phyloP scores from a whole-genome alignment of 2,113 vertebrate species.

The Neotoma lepida region DNA sequence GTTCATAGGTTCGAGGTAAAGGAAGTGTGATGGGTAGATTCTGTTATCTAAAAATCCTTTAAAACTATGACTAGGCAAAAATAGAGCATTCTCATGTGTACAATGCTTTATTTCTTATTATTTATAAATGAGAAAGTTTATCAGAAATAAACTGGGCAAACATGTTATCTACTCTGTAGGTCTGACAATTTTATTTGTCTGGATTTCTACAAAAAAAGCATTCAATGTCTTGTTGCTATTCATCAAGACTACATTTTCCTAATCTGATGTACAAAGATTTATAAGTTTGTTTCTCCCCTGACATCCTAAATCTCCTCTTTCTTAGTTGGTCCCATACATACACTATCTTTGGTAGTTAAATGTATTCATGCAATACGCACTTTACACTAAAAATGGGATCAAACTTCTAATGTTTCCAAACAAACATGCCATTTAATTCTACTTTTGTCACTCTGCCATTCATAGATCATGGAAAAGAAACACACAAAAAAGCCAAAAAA shows the following conservation, averaged over 20 bases:
- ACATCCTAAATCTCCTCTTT: conserved; percentile 54
- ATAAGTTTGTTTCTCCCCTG: conserved; percentile 24
- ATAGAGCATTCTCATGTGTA: neutral
- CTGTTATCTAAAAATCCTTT: neutral
- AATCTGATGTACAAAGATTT: conserved; percentile 5
- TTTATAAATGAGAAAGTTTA: conserved; percentile 38
- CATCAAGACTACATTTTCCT: conserved; percentile 39
- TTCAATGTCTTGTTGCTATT: conserved; percentile 35
- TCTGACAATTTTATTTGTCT: conserved; percentile 35
- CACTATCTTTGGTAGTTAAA: conserved; percentile 49
- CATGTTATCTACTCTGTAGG: neutral
- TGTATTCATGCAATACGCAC: conserved; percentile 33
- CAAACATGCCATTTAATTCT: conserved; percentile 51
- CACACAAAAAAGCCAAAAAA: conserved; percentile 56
- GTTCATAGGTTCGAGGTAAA: neutral
- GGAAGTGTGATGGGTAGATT: neutral
- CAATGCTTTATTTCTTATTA: conserved; percentile 4
- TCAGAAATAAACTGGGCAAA: conserved; percentile 1
- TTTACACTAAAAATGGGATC: conserved; percentile 45
- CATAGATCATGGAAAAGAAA: conserved; percentile 60
- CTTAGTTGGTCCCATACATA: conserved; percentile 32
- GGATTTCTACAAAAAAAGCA: neutral
- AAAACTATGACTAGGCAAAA: neutral
- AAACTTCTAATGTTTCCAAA: conserved; percentile 57
- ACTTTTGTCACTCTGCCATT: conserved; percentile 27